These are phyloP conservation scores for Nymphalis polychloros DNA, from an alignment of 2,888 invertebrate species.

Conservation along the genomic window DNA sequence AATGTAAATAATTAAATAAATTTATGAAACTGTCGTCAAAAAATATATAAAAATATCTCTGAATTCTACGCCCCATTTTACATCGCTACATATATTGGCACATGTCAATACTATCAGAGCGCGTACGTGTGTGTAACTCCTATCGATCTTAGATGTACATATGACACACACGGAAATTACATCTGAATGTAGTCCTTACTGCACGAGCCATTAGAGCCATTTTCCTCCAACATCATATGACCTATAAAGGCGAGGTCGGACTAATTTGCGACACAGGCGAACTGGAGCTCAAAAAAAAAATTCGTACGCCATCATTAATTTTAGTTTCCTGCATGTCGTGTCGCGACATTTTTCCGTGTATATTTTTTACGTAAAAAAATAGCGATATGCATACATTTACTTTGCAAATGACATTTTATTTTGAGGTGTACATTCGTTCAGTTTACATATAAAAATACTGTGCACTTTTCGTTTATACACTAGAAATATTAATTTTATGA, in stretches of 20 bases:
- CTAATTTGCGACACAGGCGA: slow-evolving; percentile 62
- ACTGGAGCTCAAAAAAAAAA: slow-evolving; percentile 49
- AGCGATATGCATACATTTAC: slow-evolving; percentile 4
- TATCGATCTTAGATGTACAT: slow-evolving; percentile 35
- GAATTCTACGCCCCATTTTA: slow-evolving; percentile 3
- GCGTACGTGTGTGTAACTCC: slow-evolving; percentile 24
- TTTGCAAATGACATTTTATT: slow-evolving; percentile 9
- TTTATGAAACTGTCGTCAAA: too few relatives aligned
- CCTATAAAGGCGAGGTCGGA: slow-evolving; percentile 66
- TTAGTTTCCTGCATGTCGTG: slow-evolving; percentile 34
- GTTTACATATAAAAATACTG: slow-evolving; percentile 8
- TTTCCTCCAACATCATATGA: slow-evolving; percentile 54
- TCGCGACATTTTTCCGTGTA: slow-evolving; percentile 12
- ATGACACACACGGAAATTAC: slow-evolving; percentile 33
- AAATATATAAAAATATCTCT: neutral
- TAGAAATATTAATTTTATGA: neutral
- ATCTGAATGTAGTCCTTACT: slow-evolving; percentile 54
- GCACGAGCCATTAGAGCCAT: slow-evolving; percentile 47
- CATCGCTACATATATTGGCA: slow-evolving; percentile 9
- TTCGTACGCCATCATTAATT: slow-evolving; percentile 50
- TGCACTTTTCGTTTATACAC: slow-evolving; percentile 6
- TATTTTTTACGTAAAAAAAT: slow-evolving; percentile 17
- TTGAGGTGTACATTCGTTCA: slow-evolving; percentile 1
- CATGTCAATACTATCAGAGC: slow-evolving; percentile 2
- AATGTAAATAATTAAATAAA: too few relatives aligned